phyloP scores from a whole-genome alignment of 1,140 invertebrate genomes.

The Pachyrhynchus sulphureomaculatus region DNA sequence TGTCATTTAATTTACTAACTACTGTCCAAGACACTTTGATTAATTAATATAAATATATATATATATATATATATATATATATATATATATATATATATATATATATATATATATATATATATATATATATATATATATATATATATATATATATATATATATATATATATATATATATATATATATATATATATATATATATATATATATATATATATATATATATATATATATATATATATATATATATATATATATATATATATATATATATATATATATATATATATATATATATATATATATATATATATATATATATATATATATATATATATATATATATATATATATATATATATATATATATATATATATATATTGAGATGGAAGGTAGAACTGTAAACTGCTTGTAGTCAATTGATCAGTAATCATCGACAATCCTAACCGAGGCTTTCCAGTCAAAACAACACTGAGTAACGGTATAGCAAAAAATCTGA shows the following conservation, averaged over 20 bases:
- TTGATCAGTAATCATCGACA: no score
- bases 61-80: no score
- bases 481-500: no score
- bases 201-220: constrained; percentile 7
- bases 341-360: not conserved
- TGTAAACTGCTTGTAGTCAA: no score
- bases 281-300: constrained; percentile 7
- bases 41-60: no score
- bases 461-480: no score
- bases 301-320: constrained; percentile 7
- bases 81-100: no score
- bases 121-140: constrained; percentile 7
- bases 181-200: constrained; percentile 7
- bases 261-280: constrained; percentile 7
- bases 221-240: constrained; percentile 7
- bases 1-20: no score
- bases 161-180: constrained; percentile 7
- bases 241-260: constrained; percentile 7
- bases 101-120: not conserved
- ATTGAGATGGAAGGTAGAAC: no score
- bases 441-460: no score
- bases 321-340: not conserved
- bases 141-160: not conserved
- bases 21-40: no score
- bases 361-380: no score